Conservation (phyloP, 2,797 vertebrate genomes). For the Semaprochilodus insignis region DNA sequence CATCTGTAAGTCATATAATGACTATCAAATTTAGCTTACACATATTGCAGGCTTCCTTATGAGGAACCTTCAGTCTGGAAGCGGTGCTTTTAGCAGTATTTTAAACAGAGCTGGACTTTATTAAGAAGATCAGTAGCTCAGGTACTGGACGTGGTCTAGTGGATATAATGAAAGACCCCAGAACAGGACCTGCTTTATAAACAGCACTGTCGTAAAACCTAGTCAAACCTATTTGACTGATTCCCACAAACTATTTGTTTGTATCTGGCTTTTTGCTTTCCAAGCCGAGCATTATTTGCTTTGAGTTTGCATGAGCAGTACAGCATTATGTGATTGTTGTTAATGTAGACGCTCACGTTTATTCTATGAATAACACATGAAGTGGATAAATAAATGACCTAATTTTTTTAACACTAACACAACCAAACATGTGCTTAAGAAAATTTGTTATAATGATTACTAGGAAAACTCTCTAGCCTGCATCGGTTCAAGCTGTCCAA, state of each 20-base stretch:
- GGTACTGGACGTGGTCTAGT: not conserved
- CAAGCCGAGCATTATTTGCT: not conserved
- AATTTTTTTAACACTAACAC: not conserved
- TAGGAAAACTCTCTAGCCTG: not conserved
- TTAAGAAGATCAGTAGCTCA: not conserved
- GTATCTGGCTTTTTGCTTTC: not conserved
- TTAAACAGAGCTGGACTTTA: not conserved
- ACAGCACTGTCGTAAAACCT: not conserved
- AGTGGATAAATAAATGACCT: not conserved
- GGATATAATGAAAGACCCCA: not conserved
- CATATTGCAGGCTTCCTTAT: not conserved
- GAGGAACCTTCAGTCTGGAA: not conserved
- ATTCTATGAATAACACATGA: not conserved
- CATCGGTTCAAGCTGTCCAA: not conserved
- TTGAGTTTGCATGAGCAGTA: not conserved
- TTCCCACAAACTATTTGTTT: not conserved
- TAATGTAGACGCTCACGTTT: not conserved
- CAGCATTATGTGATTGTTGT: not conserved
- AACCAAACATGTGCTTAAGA: not conserved
- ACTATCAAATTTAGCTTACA: not conserved
- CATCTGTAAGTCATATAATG: not conserved
- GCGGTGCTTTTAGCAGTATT: not conserved
- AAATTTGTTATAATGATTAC: not conserved
- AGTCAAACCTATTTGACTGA: constrained; percentile 4
- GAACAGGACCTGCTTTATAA: no score